These are phyloP conservation scores for Nemopilema nomurai DNA, from an alignment of 30 jellyfish, hydroid and myxozoan genomes.

Conservation along the genomic window DNA sequence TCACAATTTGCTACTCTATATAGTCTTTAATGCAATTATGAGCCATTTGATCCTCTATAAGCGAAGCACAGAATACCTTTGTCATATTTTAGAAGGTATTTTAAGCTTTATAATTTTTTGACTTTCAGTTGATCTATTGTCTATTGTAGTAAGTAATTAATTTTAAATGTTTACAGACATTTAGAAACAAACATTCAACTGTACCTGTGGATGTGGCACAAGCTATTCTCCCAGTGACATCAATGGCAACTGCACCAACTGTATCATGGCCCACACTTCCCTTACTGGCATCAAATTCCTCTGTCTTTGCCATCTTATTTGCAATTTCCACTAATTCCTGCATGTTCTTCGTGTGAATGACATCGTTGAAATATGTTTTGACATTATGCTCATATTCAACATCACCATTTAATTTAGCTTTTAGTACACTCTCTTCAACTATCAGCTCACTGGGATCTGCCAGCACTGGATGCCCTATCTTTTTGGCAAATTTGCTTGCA, in stretches of 20 bases:
- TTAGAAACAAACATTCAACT: too few species aligned
- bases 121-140: too few species aligned
- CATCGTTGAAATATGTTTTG: slow-evolving; percentile 49
- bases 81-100: too few species aligned
- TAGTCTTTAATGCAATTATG: too few species aligned
- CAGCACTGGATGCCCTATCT: slow-evolving; percentile 60
- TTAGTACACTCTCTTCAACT: slow-evolving; percentile 48
- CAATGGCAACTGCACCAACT: slow-evolving; percentile 98
- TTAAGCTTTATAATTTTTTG: too few species aligned
- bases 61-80: too few species aligned
- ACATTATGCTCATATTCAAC: slow-evolving; percentile 42
- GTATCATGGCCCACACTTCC: slow-evolving; percentile 89
- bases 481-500: slow-evolving; percentile 83
- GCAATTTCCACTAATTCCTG: slow-evolving; percentile 63
- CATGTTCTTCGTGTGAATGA: slow-evolving; percentile 58
- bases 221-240: slow-evolving; percentile 83
- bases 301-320: slow-evolving; percentile 56
- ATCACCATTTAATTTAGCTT: slow-evolving; percentile 2
- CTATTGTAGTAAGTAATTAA: too few species aligned
- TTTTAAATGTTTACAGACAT: too few species aligned
- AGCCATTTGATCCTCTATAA: too few species aligned
- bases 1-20: too few species aligned
- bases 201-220: slow-evolving; percentile 98
- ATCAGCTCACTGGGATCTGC: slow-evolving; percentile 65
- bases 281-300: slow-evolving; percentile 17